phyloP scores from a whole-genome alignment of 2,797 vertebrate species.

The Scyliorhinus canicula region DNA sequence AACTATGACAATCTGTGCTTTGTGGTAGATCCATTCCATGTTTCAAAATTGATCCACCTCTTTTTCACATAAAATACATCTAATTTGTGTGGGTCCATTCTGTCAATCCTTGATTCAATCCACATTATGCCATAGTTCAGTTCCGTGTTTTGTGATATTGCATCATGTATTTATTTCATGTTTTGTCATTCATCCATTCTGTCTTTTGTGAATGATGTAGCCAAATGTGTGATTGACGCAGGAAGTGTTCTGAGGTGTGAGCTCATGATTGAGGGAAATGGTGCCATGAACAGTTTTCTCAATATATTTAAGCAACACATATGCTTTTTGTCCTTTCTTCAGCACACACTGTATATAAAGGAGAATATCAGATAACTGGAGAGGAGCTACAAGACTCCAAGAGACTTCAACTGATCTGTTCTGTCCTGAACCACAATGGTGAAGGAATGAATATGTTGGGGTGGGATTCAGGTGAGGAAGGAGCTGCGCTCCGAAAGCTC shows the following conservation, averaged over 20 bases:
- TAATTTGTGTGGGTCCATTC: neutral
- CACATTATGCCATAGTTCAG: neutral
- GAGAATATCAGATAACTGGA: neutral
- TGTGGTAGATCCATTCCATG: neutral
- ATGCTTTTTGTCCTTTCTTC: neutral
- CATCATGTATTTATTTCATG: neutral
- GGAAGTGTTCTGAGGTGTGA: slow-evolving; percentile 2
- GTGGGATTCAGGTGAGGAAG: too few species aligned
- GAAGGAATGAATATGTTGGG: neutral
- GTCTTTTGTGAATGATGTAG: slow-evolving; percentile 1
- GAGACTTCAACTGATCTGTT: neutral
- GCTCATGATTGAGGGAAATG: neutral
- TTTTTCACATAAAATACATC: neutral
- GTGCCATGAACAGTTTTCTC: neutral
- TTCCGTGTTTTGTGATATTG: neutral
- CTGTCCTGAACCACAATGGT: neutral
- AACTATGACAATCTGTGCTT: neutral
- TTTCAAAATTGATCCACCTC: neutral
- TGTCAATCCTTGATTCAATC: neutral
- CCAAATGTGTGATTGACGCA: neutral
- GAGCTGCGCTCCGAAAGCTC: too few species aligned
- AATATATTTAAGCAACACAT: neutral
- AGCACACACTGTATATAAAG: neutral
- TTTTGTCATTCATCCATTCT: neutral
- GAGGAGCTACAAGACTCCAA: neutral